These are phyloP conservation scores for Bursaphelenchus mucronatus DNA, from an alignment of 1,140 invertebrate genomes.

Conservation along the genomic window DNA sequence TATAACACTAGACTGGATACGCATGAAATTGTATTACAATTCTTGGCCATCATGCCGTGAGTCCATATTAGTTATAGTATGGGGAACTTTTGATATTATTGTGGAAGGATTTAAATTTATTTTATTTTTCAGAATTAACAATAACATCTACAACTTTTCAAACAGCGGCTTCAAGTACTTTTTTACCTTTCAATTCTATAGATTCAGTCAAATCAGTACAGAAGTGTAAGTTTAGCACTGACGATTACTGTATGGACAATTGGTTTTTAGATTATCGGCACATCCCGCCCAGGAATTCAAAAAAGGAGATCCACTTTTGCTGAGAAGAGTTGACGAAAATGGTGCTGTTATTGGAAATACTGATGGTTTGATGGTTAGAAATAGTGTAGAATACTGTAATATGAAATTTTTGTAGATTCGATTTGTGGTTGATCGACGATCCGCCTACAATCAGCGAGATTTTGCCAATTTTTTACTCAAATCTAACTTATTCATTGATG, in stretches of 20 bases:
- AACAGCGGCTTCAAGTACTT: constrained; percentile 19
- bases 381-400: too few relatives aligned
- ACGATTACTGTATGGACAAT: neutral
- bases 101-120: constrained; percentile 19
- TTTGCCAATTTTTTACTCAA: constrained; percentile 38
- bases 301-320: constrained; percentile 23
- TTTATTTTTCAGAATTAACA: constrained; percentile 21
- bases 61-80: neutral
- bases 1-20: constrained; percentile 27
- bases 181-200: constrained; percentile 44
- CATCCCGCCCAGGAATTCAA: constrained; percentile 22
- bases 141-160: constrained; percentile 29
- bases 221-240: constrained; percentile 33
- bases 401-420: constrained; percentile 12
- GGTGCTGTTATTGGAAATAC: constrained; percentile 6
- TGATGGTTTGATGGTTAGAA: constrained; percentile 29
- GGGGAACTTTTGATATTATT: constrained; percentile 4
- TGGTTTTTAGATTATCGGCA: constrained; percentile 23
- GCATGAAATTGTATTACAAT: constrained; percentile 39
- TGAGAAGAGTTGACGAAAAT: constrained; percentile 29
- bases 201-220: constrained; percentile 34
- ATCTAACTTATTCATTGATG: constrained; percentile 35
- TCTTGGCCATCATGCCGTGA: constrained; percentile 34
- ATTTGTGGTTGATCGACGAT: constrained; percentile 22
- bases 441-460: constrained; percentile 21